phyloP scores from a whole-genome alignment of 2,113 vertebrate species.

The Triplophysa rosa region DNA sequence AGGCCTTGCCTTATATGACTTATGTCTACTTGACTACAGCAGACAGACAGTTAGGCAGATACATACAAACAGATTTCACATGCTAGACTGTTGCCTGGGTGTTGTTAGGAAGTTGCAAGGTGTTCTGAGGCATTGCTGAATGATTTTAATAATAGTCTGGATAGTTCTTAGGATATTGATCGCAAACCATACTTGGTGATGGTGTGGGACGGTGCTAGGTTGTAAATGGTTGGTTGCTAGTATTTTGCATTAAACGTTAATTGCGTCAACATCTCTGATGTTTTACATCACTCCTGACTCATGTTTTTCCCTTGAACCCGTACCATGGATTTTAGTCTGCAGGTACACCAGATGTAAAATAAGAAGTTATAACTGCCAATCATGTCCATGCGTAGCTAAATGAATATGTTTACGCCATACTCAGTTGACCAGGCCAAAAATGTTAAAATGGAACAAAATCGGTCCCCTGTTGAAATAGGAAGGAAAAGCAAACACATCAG shows the following conservation, averaged over 20 bases:
- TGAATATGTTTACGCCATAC: not conserved
- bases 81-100: not conserved
- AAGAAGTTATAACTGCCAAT: slow-evolving; percentile 14
- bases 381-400: not conserved
- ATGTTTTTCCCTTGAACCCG: slow-evolving; percentile 49
- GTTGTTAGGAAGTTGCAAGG: not conserved
- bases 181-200: too few species aligned
- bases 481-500: slow-evolving; percentile 5
- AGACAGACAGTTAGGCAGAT: slow-evolving; percentile 48
- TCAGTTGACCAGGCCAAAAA: not conserved
- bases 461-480: slow-evolving; percentile 3
- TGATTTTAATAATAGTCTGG: too few species aligned
- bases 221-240: too few species aligned
- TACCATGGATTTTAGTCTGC: slow-evolving; percentile 62
- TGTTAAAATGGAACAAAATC: not conserved
- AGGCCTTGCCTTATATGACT: slow-evolving; percentile 50
- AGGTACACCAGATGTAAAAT: slow-evolving; percentile 51
- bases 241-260: not conserved
- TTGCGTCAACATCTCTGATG: slow-evolving; percentile 36
- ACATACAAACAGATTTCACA: not conserved
- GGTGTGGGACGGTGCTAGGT: too few species aligned
- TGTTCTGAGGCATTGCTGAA: too few species aligned
- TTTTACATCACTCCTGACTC: slow-evolving; percentile 52
- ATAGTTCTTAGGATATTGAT: too few species aligned
- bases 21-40: not conserved